These are phyloP conservation scores for Drosophila lowei DNA, from an alignment of 1,140 invertebrate species.

Conservation along the genomic window DNA sequence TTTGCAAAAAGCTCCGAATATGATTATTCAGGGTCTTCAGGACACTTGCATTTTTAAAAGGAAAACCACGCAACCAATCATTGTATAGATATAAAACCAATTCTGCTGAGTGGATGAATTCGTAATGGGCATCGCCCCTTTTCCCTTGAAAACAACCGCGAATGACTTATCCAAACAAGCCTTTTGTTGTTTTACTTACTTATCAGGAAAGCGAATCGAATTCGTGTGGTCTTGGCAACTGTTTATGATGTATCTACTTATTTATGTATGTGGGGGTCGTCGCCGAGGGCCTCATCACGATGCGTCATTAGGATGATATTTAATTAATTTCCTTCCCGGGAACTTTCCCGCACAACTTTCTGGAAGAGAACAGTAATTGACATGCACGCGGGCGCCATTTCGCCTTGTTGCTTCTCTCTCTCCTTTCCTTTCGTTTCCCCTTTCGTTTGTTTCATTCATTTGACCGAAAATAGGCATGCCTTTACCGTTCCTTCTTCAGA, in stretches of 20 bases:
- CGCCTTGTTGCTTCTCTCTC: conserved; percentile 11
- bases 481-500: conserved; percentile 22
- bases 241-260: conserved; percentile 6
- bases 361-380: conserved; percentile 20
- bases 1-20: too few species aligned
- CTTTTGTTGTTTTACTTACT: conserved; percentile 41
- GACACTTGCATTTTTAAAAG: too few species aligned
- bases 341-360: neutral
- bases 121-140: neutral
- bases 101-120: conserved; percentile 22
- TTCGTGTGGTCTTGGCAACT: conserved; percentile 50
- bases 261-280: neutral
- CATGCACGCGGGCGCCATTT: conserved; percentile 22
- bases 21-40: too few species aligned
- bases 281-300: conserved; percentile 20
- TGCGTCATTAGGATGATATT: conserved; percentile 20
- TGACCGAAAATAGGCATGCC: conserved; percentile 21
- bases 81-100: conserved; percentile 20
- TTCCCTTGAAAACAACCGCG: conserved; percentile 24
- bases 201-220: conserved; percentile 8
- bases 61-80: too few species aligned
- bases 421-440: conserved; percentile 1
- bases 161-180: conserved; percentile 39
- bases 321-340: neutral
- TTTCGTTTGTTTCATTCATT: conserved; percentile 21